Percentiles rank a stretch among this genome's conserved stretches.
phyloP scores from a whole-genome alignment of 1,140 invertebrate genomes.

The Cheumatopsyche charites region DNA sequence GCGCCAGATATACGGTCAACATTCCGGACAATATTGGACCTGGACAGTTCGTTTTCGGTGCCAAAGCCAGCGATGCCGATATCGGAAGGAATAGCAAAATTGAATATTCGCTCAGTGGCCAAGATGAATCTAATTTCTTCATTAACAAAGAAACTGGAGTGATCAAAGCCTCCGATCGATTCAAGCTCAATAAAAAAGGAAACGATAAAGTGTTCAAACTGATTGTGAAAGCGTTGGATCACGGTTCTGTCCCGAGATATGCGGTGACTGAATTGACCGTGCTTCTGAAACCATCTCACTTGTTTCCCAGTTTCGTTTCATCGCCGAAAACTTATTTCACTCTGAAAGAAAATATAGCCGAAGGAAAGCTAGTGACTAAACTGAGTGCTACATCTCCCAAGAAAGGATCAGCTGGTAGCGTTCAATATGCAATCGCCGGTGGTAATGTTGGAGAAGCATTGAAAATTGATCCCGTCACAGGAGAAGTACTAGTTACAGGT shows the following conservation, averaged over 20 bases:
- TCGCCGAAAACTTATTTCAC: constrained; percentile 73
- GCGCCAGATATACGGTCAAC: constrained; percentile 74
- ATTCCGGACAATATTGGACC: constrained; percentile 77
- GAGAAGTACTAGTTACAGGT: constrained; percentile 77
- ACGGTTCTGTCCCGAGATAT: constrained; percentile 67
- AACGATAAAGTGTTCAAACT: constrained; percentile 70
- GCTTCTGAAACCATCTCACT: constrained; percentile 70
- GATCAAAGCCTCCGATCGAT: constrained; percentile 72
- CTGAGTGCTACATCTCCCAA: constrained; percentile 77
- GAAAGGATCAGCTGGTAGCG: constrained; percentile 67
- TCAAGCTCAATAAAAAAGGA: constrained; percentile 52
- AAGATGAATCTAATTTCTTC: constrained; percentile 76
- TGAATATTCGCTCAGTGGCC: constrained; percentile 76
- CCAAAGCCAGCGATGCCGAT: constrained; percentile 81
- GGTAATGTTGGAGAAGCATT: constrained; percentile 89
- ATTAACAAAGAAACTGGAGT: constrained; percentile 83
- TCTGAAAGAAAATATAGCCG: constrained; percentile 77
- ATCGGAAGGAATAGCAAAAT: constrained; percentile 80
- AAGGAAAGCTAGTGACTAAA: constrained; percentile 74
- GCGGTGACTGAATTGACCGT: constrained; percentile 73
- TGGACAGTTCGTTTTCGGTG: constrained; percentile 87
- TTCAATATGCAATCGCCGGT: constrained; percentile 86
- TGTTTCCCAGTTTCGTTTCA: constrained; percentile 77
- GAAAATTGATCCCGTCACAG: constrained; percentile 77
- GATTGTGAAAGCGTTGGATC: constrained; percentile 75